These are phyloP conservation scores for Coptodon bakossiorum DNA, from an alignment of 2,113 vertebrate species.

Conservation along the genomic window DNA sequence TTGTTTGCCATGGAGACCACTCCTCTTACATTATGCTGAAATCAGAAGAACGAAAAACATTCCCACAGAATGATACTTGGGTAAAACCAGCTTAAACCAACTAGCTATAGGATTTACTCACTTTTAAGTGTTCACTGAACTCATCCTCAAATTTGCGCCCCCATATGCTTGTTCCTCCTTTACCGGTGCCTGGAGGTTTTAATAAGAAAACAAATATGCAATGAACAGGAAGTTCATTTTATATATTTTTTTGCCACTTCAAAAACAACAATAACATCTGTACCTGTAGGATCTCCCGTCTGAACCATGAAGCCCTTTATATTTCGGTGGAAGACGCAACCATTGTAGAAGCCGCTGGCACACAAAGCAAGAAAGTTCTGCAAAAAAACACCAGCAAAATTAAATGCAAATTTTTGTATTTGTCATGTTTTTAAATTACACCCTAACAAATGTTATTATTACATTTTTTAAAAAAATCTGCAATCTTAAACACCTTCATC, in stretches of 20 bases:
- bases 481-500: neutral
- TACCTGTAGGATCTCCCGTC: constrained; percentile 95
- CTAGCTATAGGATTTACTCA: constrained; percentile 38
- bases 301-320: constrained; percentile 99
- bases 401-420: neutral
- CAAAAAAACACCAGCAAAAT: neutral
- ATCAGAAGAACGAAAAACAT: neutral
- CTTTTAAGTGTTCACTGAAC: constrained; percentile 94
- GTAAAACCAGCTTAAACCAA: neutral
- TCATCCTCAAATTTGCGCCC: constrained; percentile 96
- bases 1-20: constrained; percentile 98
- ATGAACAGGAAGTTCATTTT: neutral
- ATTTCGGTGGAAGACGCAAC: constrained; percentile 91
- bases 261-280: neutral
- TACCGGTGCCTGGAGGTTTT: constrained; percentile 80
- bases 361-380: constrained; percentile 95
- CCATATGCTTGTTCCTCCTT: constrained; percentile 97
- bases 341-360: constrained; percentile 91
- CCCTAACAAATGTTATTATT: neutral
- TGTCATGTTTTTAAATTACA: neutral
- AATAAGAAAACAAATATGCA: neutral
- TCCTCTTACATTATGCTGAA: constrained; percentile 91
- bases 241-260: neutral
- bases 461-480: rapidly evolving
- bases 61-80: neutral